Evolutionary conservation across 1,140 invertebrate genomes (phyloP).

Genomic region (Zaprionus davidi): DNA sequence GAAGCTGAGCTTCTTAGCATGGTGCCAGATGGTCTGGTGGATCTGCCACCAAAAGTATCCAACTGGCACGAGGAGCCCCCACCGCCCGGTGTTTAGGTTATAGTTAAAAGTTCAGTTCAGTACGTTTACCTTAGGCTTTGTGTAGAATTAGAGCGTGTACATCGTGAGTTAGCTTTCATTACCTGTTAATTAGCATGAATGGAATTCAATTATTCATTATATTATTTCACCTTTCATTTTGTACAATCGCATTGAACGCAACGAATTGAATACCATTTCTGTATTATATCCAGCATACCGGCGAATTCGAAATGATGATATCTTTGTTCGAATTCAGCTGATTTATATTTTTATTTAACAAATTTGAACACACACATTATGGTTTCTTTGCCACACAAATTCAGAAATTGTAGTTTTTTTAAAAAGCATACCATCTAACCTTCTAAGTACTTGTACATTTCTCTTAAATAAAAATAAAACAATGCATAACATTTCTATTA

Average conservation of each 20-base stretch:
- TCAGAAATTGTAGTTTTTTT: slow-evolving; percentile 32
- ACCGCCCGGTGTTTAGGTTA: slow-evolving; percentile 59
- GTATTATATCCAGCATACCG: slow-evolving; percentile 70
- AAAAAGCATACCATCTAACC: slow-evolving; percentile 46
- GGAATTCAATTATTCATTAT: slow-evolving; percentile 55
- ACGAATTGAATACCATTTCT: slow-evolving; percentile 65
- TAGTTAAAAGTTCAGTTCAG: slow-evolving; percentile 16
- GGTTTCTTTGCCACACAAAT: slow-evolving; percentile 34
- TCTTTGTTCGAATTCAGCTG: slow-evolving; percentile 33
- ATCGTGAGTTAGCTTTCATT: slow-evolving; percentile 45
- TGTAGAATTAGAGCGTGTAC: slow-evolving; percentile 39
- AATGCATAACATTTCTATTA: slow-evolving; percentile 66
- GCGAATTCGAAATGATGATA: slow-evolving; percentile 38
- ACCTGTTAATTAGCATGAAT: slow-evolving; percentile 49
- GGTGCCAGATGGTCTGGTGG: slow-evolving; percentile 83
- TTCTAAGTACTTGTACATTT: slow-evolving; percentile 65
- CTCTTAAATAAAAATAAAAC: slow-evolving; percentile 64
- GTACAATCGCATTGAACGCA: slow-evolving; percentile 63
- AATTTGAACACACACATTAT: slow-evolving; percentile 28
- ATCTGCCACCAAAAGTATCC: slow-evolving; percentile 35
- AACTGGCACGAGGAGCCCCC: slow-evolving; percentile 55
- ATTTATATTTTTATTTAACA: slow-evolving; percentile 41
- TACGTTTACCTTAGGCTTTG: slow-evolving; percentile 31
- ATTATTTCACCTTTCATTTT: slow-evolving; percentile 38
- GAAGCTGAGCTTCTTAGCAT: slow-evolving; percentile 85